Evolutionary conservation across 2,113 vertebrate genomes (phyloP).

Genomic region (Callipepla californica): DNA sequence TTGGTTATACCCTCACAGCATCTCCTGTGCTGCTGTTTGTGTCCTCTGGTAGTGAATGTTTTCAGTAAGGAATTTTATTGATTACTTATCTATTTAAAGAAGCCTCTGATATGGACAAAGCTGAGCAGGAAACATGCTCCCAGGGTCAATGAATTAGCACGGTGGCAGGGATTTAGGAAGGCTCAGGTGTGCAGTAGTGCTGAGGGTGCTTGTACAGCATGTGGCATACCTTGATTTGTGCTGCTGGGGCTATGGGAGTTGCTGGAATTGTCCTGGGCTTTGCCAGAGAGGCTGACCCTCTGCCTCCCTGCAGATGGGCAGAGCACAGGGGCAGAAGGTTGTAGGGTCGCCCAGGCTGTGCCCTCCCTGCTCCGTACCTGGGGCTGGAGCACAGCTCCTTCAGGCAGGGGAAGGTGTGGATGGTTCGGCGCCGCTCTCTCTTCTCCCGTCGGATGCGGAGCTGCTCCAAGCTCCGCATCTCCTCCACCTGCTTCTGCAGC

Average conservation of each 20-base stretch:
- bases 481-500: conserved; percentile 91
- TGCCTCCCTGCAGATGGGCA: background rate
- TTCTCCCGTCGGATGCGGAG: conserved; percentile 89
- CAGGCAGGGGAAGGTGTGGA: conserved; percentile 95
- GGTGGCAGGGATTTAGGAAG: background rate
- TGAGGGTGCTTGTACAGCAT: background rate
- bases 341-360: background rate
- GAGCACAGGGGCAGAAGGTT: background rate
- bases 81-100: conserved; percentile 58
- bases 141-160: background rate
- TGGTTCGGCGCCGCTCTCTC: conserved; percentile 90
- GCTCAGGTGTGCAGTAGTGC: background rate
- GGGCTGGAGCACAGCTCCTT: conserved; percentile 92
- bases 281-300: background rate
- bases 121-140: conserved; percentile 46
- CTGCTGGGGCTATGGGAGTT: background rate
- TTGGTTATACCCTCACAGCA: conserved; percentile 5
- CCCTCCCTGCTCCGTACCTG: conserved; percentile 74
- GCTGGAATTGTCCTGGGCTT: background rate
- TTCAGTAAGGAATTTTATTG: conserved; percentile 17
- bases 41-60: background rate
- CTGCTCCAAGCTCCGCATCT: conserved; percentile 90
- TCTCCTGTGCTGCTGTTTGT: background rate
- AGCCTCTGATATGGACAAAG: conserved; percentile 1
- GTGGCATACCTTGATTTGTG: background rate